These are phyloP conservation scores for Caenorhabditis parvicauda DNA, from an alignment of 2,888 invertebrate genomes.

Conservation along the genomic window DNA sequence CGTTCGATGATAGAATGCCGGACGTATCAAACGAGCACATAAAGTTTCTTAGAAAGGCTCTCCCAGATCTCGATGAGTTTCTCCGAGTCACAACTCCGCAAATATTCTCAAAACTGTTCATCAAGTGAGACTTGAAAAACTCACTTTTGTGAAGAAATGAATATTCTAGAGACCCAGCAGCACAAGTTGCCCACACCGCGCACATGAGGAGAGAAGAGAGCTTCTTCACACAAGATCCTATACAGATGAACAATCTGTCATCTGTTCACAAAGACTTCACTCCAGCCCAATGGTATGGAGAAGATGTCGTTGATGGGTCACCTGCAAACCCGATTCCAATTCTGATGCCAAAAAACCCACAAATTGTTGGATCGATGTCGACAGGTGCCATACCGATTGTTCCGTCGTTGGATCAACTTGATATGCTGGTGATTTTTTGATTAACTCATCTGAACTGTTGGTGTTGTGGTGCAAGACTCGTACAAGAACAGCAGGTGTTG, in stretches of 20 bases:
- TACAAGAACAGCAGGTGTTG: too few relatives aligned
- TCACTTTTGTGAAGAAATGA: not conserved
- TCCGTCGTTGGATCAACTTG: constrained; percentile 19
- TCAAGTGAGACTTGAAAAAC: constrained; percentile 9
- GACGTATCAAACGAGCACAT: constrained; percentile 43
- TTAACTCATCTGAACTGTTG: too few relatives aligned
- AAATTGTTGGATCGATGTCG: constrained; percentile 11
- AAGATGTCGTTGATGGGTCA: constrained; percentile 46
- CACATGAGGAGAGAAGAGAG: constrained; percentile 47
- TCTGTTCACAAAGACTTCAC: constrained; percentile 38
- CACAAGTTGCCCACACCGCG: constrained; percentile 11
- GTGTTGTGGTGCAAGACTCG: too few relatives aligned
- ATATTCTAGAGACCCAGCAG: constrained; percentile 3
- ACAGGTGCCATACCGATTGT: constrained; percentile 16
- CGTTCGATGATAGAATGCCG: constrained; percentile 49
- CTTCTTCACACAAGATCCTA: constrained; percentile 47
- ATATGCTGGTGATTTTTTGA: constrained; percentile 15
- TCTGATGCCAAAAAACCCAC: constrained; percentile 31
- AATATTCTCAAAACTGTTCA: constrained; percentile 8
- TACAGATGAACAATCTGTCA: constrained; percentile 39
- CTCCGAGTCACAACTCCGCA: constrained; percentile 21
- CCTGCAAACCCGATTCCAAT: constrained; percentile 31
- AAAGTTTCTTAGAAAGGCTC: constrained; percentile 20
- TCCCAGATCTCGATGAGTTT: constrained; percentile 18
- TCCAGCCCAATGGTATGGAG: constrained; percentile 44